Evolutionary conservation across 2,113 vertebrate species (phyloP).

Genomic region (Atherinomorus stipes): DNA sequence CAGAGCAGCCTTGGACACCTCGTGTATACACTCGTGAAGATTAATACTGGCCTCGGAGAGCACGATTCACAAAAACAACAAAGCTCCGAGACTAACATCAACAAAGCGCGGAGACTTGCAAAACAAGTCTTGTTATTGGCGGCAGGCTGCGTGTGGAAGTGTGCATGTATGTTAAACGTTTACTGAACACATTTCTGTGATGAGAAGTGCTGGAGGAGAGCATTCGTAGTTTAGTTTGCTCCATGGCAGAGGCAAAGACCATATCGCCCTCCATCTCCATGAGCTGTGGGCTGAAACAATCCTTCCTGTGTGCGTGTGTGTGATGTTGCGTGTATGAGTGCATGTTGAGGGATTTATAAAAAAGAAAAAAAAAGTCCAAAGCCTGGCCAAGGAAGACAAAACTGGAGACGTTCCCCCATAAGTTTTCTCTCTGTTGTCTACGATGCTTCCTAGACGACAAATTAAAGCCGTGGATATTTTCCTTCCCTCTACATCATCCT

Average conservation of each 20-base stretch:
- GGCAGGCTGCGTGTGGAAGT: conserved; percentile 27
- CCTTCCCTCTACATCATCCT: conserved; percentile 41
- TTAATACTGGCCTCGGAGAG: conserved; percentile 63
- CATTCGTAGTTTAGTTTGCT: conserved; percentile 52
- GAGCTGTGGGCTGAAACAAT: conserved; percentile 33
- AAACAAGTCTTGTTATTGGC: conserved; percentile 78
- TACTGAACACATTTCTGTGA: conserved; percentile 63
- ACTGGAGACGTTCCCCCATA: conserved; percentile 25
- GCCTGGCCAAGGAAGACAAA: conserved; percentile 48
- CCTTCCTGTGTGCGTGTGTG: conserved; percentile 30
- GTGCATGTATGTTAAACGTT: conserved; percentile 34
- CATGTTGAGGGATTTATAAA: conserved; percentile 57
- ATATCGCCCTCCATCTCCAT: conserved; percentile 20
- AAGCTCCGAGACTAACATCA: conserved; percentile 62
- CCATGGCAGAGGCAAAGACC: conserved; percentile 36
- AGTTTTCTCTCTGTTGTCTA: conserved; percentile 34
- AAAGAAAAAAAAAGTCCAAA: conserved; percentile 31
- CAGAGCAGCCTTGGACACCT: conserved; percentile 57
- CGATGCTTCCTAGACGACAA: conserved; percentile 41
- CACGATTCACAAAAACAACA: conserved; percentile 77
- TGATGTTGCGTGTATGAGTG: conserved; percentile 23
- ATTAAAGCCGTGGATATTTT: conserved; percentile 39
- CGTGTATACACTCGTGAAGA: conserved; percentile 75
- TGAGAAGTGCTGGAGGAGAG: conserved; percentile 50
- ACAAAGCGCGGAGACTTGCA: conserved; percentile 73